Evolutionary conservation across 2,888 invertebrate species (phyloP), one percentile per base, ranked within the genome.

Genomic region (Drosophila crucigera): DNA sequence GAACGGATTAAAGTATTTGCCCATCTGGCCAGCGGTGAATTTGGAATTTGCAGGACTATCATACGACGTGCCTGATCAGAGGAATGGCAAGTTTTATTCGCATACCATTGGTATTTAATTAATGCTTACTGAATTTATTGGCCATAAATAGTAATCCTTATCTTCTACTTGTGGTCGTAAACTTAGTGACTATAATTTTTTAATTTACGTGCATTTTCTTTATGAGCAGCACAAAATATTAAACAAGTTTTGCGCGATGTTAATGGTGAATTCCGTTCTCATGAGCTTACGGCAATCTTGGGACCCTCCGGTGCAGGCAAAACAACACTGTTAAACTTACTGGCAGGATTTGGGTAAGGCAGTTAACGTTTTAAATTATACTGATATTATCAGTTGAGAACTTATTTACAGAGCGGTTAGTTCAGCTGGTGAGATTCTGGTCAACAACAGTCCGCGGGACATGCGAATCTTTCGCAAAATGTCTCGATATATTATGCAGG

Each of bases 401-500:
- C 28, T 16, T 19, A 31, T 54, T 5, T 31, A 31, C 22, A 97
- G 97, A 92, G 95, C 95, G 58, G 93, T 94, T 10, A 95, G 95
- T 35, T 95, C 96, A 0, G 95, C 95, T 1, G 99, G 98, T 0
- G 94, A 95, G 22, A 95, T 99, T 53, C 94, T 95, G 68, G 95
- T 98, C 22, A 98, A 98, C 93, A 97, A 97, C 0, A 94, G 95
- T 81, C 95, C 95, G 0, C 94, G 98, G 19, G 95, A 98, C 90
- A 94, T 97, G 68, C 95, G 95, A 31, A 94, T 95, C 80, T 99
- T 99, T 94, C 95, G 97, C 53, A 97, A 97, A 94, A 95, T 97
- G 94, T 98, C 98, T 0, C 96, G 98, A 63, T 99, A 99, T 94
- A 99, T 99, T 83, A 98, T 99, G 98, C 99, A 99, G 85, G 84